Evolutionary conservation across 2,888 invertebrate genomes (phyloP), one percentile per base, ranked within the genome.

Genomic region (Apantesis nais): DNA sequence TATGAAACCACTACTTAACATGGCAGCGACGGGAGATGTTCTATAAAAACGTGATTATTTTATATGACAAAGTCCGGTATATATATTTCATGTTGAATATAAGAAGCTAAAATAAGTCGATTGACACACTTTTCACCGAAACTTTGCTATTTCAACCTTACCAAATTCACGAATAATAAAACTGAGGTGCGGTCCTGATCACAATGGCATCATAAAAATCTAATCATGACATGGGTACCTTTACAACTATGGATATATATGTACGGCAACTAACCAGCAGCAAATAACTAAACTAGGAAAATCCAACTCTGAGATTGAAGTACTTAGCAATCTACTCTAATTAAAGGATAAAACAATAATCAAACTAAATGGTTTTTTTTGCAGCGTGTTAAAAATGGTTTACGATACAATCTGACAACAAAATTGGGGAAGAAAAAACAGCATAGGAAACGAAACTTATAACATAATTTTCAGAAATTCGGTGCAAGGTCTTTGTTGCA

Each of bases 401-500:
- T 65, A 70, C 66, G 69, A 70, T 64, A 37, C 25, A 61, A 70
- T 66, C 62, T 37, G 62, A 62, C 71, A 73, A 52, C 61, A 37
- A 72, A 73, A 66, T 71, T 52, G 8, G 22, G 39, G 63, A 66
- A 74, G 73, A 60, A 58, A 44, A 72, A 73, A 66, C 72, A 68
- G 62, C 73, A 71, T 62, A 78, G 77, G 75, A 81, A 79, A 75
- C 62, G 77, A 76, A 75, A 84, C 71, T 68, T 75, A 73, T 68
- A 71, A 71, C 34, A 58, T 64, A 77, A 70, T 31, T 76, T 78
- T 66, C 71, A 70, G 75, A 76, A 77, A 71, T 76, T 72, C 69
- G 72, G 77, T 70, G 68, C 78, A 78, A 88, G 86, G 88, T 75
- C 81, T 78, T 14, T 29, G 79, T 82, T 84, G 83, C 80, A 71